These are phyloP conservation scores for Seladonia tumulorum DNA, from an alignment of 2,888 invertebrate species.

Conservation along the genomic window DNA sequence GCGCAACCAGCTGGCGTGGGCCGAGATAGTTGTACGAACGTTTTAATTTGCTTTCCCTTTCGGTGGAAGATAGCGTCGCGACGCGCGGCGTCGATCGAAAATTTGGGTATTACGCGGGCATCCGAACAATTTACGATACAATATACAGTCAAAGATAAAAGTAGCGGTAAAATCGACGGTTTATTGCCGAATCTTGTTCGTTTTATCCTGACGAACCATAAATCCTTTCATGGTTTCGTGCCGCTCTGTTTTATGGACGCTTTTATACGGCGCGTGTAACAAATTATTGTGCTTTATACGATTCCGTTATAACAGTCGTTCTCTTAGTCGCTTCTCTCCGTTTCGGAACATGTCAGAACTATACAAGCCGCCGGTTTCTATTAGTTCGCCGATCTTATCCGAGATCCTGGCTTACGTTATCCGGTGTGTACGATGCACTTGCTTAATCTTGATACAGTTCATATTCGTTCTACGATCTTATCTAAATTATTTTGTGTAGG, in stretches of 20 bases:
- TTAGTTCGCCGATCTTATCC: neutral
- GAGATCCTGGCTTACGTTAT: neutral
- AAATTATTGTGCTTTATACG: neutral
- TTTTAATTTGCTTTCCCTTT: conserved; percentile 12
- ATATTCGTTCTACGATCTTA: neutral
- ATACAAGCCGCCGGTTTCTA: neutral
- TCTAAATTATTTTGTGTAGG: conserved; percentile 4
- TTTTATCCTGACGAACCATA: neutral
- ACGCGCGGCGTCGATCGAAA: neutral
- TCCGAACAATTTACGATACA: neutral
- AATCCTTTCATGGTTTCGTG: neutral
- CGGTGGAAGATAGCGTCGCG: neutral
- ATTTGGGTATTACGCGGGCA: neutral
- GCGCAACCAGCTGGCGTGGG: neutral
- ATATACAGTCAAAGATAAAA: neutral
- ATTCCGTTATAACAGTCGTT: neutral
- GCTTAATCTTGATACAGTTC: neutral
- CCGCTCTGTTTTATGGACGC: neutral
- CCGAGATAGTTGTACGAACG: neutral
- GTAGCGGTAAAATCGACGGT: neutral
- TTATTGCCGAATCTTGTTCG: neutral
- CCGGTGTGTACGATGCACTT: neutral
- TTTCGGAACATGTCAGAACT: neutral
- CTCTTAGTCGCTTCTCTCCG: neutral
- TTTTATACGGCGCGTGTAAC: neutral